Conservation (phyloP, 92 coral and sea anemone genomes). For the Bergia puertoricense region DNA sequence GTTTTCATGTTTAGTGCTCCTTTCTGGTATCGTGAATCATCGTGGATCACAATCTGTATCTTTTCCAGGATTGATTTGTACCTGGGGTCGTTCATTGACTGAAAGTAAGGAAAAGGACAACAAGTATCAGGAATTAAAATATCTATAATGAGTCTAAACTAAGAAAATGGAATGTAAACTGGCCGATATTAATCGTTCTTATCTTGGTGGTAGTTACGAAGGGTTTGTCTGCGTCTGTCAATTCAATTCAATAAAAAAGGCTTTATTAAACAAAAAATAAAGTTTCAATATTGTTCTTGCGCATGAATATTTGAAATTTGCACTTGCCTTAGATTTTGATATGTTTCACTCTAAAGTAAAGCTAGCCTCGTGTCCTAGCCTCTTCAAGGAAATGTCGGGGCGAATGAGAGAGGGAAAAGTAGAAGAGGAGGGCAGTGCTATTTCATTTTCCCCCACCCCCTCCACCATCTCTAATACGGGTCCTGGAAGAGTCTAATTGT, state of each 20-base stretch:
- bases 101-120: not conserved
- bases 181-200: no score
- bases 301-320: not conserved
- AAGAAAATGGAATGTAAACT: no score
- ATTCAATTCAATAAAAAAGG: no score
- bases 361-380: not conserved
- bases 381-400: not conserved
- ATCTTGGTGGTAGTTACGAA: no score
- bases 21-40: slow-evolving; percentile 95
- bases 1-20: slow-evolving; percentile 99
- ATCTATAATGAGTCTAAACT: not conserved
- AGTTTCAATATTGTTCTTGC: not conserved
- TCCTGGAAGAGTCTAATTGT: no score
- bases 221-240: no score
- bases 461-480: no score
- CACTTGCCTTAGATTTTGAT: no score
- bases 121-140: not conserved
- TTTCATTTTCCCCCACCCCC: no score
- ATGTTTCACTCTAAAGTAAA: not conserved
- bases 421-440: no score
- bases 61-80: slow-evolving; percentile 76
- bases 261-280: no score
- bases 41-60: slow-evolving; percentile 94
- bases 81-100: slow-evolving; percentile 93
- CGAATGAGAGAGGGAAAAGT: no score